Base-by-base conservation (phyloP, 1,140 invertebrate genomes). In the Brachionus paranguensis region DNA sequence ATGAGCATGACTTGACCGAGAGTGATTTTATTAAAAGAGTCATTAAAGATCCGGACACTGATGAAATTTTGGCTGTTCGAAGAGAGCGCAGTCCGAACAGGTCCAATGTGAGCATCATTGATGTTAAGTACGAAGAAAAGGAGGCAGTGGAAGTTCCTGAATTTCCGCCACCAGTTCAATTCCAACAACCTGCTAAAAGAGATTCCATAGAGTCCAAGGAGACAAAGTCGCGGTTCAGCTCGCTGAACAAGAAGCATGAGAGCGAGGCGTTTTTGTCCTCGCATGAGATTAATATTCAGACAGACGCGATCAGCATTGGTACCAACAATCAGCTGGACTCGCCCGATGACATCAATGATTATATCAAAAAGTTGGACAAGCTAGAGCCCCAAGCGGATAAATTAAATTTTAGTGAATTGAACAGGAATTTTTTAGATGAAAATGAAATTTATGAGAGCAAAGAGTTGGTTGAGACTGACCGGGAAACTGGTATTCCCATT, bases 201-300 rank as follows among this genome's bases (percentile, higher is more conserved):
- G 33, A 41, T 11, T 43, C 68, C n/a, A 72, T 72, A 10, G 37
- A 72, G 17, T 17, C 33, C 17, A 43, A 72, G 24, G 37, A 41
- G 8, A 72, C 14, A 29, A 10, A n/a, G 20, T 41, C 68, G 6
- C 68, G 68, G n/a, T 72, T 72, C 10, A 43, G n/a, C 37, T 72
- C 68, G 17, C n/a, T 41, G 17, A 72, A 41, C 33, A 76, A 76
- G n/a, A 81, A 64, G 27, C 78, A 81, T 27, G 78, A 81, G 24
- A 64, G 27, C 24, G 78, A 81, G 37, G 78, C 55, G 7, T 81
- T 81, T 41, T 27, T 43, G 33, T 81, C 78, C 14, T 81, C 78
- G 53, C 78, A 81, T 41, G 78, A 81, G 53, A 81, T 81, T 12
- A 81, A 81, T n/a, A 64, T 81, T 33, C 78, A 81, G 43, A 27